Conservation (phyloP, 2,797 vertebrate genomes). For the Mus caroli region DNA sequence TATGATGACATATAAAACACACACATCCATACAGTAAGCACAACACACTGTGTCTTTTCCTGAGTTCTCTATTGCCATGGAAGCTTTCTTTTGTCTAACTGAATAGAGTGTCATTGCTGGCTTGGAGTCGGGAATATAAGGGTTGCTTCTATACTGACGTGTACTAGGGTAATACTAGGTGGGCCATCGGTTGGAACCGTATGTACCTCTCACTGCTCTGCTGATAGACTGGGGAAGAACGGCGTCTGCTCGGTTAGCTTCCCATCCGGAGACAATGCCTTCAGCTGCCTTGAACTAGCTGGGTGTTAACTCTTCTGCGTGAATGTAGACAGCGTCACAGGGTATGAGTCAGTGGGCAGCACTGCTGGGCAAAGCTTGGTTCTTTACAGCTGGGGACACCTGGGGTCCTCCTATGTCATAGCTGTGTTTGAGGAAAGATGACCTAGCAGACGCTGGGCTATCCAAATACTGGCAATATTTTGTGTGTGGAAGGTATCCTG, state of each 20-base stretch:
- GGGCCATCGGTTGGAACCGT: background rate
- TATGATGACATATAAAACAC: background rate
- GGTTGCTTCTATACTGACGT: conserved; percentile 44
- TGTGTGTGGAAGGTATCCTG: background rate
- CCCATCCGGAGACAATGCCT: background rate
- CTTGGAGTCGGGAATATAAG: background rate
- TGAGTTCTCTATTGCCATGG: conserved; percentile 8
- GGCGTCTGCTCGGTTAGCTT: background rate
- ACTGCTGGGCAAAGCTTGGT: background rate
- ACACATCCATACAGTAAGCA: background rate
- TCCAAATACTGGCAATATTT: background rate
- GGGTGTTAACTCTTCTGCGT: background rate
- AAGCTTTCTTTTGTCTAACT: conserved; percentile 30
- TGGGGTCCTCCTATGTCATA: background rate
- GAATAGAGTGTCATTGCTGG: background rate
- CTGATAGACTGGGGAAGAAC: background rate
- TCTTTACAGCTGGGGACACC: background rate
- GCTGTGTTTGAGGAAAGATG: background rate
- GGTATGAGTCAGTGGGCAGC: background rate
- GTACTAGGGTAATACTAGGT: background rate
- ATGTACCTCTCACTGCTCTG: background rate
- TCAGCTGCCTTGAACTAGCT: background rate
- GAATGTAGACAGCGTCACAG: background rate
- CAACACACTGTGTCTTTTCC: background rate
- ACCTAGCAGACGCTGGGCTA: background rate